Percentiles rank a stretch among this genome's conserved stretches.
Conservation (phyloP, 2,797 vertebrate genomes). For the Catostomus latipinnis region DNA sequence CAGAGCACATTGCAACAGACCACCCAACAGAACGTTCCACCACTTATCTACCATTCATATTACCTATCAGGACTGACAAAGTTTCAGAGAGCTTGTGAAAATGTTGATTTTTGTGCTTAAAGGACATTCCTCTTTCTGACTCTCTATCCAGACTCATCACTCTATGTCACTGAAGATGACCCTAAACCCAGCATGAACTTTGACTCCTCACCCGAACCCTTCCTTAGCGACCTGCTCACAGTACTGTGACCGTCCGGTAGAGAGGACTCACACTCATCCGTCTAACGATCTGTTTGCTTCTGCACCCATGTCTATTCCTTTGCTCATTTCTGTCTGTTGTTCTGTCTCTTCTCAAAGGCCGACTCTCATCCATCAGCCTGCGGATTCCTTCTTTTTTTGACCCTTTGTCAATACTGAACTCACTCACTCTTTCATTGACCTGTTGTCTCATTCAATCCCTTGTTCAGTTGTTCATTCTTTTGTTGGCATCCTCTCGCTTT, state of each 20-base stretch:
- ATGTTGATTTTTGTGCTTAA: conserved; percentile 26
- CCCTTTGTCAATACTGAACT: conserved; percentile 8
- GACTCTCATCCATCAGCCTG: conserved; percentile 42
- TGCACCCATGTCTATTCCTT: conserved; percentile 28
- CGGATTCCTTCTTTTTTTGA: conserved; percentile 8
- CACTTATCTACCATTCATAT: conserved; percentile 37
- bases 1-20: neutral
- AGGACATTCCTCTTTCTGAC: conserved; percentile 45
- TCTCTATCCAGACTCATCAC: conserved; percentile 51
- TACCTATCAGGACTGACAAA: conserved; percentile 4
- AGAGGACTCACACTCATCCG: conserved; percentile 31
- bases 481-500: neutral
- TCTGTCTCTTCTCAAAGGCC: conserved; percentile 31
- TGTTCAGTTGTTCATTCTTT: conserved; percentile 8
- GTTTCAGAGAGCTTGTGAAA: conserved; percentile 36
- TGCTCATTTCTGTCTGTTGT: conserved; percentile 31
- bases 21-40: conserved; percentile 13
- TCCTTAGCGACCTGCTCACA: conserved; percentile 6
- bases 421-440: conserved; percentile 41
- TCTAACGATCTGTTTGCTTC: conserved; percentile 37
- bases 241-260: conserved; percentile 6
- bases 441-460: conserved; percentile 17
- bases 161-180: conserved; percentile 52
- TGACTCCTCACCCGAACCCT: conserved; percentile 40
- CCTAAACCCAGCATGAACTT: conserved; percentile 58